A percentile compares a stretch with the other conserved stretches of the same genome.
Evolutionary conservation across 2,888 invertebrate genomes (phyloP).

Genomic region (Lypha dubia): DNA sequence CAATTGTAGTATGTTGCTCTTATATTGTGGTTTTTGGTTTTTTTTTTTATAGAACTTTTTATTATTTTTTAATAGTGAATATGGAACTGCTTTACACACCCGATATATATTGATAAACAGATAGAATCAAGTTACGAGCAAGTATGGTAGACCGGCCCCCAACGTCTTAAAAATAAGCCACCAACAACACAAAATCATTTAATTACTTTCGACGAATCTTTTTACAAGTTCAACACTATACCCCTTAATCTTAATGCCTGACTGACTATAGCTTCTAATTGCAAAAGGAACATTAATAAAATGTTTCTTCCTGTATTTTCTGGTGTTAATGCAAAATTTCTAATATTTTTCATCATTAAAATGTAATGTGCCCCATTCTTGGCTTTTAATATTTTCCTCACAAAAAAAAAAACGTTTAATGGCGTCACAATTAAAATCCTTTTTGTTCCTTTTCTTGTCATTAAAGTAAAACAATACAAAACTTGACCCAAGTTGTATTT

Average conservation of each 20-base stretch:
- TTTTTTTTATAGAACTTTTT: no score
- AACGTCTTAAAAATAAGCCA: constrained; percentile 30
- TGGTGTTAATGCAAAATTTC: constrained; percentile 46
- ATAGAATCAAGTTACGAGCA: no score
- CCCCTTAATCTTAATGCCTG: neutral
- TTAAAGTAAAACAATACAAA: constrained; percentile 38
- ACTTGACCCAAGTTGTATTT: constrained; percentile 46
- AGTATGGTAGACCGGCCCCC: neutral
- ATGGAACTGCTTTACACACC: no score
- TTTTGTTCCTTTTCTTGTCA: constrained; percentile 39
- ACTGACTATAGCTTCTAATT: constrained; percentile 24
- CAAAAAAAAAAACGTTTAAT: constrained; percentile 66
- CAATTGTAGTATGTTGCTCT: no score
- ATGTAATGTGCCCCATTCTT: constrained; percentile 35
- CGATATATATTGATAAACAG: no score
- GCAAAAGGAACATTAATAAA: constrained; percentile 64
- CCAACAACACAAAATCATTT: constrained; percentile 15
- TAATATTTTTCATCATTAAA: constrained; percentile 63
- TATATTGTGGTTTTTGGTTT: no score
- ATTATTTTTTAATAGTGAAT: no score
- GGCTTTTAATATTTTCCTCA: constrained; percentile 42
- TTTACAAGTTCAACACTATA: neutral
- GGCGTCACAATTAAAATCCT: constrained; percentile 78
- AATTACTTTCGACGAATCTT: constrained; percentile 32
- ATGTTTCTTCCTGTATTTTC: constrained; percentile 55